phyloP scores from a whole-genome alignment of 2,888 invertebrate genomes.

The Ormyrus labotus region DNA sequence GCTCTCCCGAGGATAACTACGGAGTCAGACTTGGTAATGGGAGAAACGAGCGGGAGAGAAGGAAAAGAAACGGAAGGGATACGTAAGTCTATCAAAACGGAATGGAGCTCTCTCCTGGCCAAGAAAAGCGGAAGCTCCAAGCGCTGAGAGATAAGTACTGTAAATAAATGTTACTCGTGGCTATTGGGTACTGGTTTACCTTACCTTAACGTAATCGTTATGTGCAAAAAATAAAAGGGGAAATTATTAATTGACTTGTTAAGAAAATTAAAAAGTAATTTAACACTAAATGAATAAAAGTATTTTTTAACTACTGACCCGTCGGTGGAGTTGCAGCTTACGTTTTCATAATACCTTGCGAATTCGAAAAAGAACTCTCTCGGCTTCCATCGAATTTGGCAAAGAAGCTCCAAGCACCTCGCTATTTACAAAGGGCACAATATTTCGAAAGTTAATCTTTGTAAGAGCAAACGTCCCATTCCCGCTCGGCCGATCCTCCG shows the following conservation, averaged over 20 bases:
- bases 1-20: constrained; percentile 53
- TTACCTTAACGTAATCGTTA: not conserved
- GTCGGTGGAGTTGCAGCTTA: no score
- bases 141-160: not conserved
- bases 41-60: constrained; percentile 41
- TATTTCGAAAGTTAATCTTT: not conserved
- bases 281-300: no score
- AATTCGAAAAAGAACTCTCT: no score
- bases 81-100: constrained; percentile 26
- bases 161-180: no score
- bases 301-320: no score
- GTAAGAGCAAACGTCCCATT: no score
- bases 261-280: no score
- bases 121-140: constrained; percentile 30
- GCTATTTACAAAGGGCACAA: not conserved
- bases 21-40: constrained; percentile 54
- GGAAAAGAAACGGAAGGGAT: constrained; percentile 28
- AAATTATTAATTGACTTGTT: no score
- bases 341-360: no score
- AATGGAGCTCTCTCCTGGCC: constrained; percentile 3
- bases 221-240: no score
- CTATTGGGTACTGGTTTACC: not conserved
- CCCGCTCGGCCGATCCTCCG: not conserved
- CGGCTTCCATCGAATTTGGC: no score
- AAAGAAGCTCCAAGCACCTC: not conserved